phyloP scores from a whole-genome alignment of 1,140 invertebrate species.

The Ruditapes philippinarum region DNA sequence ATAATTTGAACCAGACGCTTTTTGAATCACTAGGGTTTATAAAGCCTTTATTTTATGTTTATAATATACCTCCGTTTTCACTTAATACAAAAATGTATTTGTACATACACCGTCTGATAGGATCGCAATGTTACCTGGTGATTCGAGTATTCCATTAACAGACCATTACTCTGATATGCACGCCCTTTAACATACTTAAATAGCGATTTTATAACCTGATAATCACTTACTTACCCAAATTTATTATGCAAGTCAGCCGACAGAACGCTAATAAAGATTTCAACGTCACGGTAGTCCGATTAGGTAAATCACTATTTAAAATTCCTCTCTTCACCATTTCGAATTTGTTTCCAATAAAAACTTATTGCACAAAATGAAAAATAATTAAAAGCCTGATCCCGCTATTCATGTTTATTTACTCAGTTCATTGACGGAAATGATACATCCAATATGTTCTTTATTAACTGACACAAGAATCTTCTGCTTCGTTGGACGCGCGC shows the following conservation, averaged over 20 bases:
- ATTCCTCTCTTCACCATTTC: constrained; percentile 23
- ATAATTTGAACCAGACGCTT: background rate
- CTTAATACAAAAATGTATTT: constrained; percentile 5
- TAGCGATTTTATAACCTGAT: constrained; percentile 45
- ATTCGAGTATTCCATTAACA: constrained; percentile 31
- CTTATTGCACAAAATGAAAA: background rate
- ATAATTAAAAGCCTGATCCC: background rate
- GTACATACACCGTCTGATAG: background rate
- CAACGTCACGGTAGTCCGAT: constrained; percentile 8
- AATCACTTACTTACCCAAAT: constrained; percentile 40
- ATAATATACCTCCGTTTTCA: constrained; percentile 5
- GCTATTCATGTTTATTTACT: constrained; percentile 7
- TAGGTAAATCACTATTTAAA: background rate
- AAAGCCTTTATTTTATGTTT: background rate
- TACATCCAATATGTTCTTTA: constrained; percentile 35
- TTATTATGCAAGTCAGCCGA: constrained; percentile 24
- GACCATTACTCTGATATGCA: constrained; percentile 4
- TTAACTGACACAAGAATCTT: constrained; percentile 44
- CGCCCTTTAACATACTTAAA: constrained; percentile 34
- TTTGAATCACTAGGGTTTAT: background rate
- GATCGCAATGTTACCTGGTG: background rate
- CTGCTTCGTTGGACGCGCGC: constrained; percentile 45
- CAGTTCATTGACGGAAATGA: constrained; percentile 6
- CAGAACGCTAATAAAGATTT: constrained; percentile 17
- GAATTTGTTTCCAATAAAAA: constrained; percentile 1